These are phyloP conservation scores for Perodicticus potto DNA, from an alignment of 2,797 vertebrate species.

Conservation along the genomic window DNA sequence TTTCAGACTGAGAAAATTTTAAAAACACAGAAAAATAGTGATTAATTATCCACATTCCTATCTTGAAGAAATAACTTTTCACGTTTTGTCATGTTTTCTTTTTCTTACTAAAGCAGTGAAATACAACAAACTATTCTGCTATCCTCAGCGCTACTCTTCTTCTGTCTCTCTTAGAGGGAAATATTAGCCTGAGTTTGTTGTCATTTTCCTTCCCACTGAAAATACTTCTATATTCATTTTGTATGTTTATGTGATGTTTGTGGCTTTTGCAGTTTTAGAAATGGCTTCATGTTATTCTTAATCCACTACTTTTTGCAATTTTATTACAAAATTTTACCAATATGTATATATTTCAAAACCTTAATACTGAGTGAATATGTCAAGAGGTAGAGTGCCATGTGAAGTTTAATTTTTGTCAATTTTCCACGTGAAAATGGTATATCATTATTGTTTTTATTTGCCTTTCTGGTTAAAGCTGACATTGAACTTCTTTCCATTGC, in stretches of 20 bases:
- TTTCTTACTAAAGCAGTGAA: slow-evolving; percentile 20
- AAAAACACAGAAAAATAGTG: background rate
- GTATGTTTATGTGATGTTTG: background rate
- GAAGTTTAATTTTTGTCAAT: background rate
- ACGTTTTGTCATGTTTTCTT: background rate
- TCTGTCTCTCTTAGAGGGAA: background rate
- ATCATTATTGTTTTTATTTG: background rate
- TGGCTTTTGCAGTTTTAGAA: slow-evolving; percentile 8
- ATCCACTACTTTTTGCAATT: background rate
- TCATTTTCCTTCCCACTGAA: slow-evolving; percentile 22
- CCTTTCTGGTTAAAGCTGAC: background rate
- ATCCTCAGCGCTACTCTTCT: background rate
- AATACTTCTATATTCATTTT: background rate
- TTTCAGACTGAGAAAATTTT: background rate
- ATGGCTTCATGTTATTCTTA: background rate
- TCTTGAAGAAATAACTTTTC: slow-evolving; percentile 25
- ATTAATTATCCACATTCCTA: background rate
- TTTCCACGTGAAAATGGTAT: background rate
- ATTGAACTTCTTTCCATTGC: background rate
- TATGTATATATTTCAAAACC: background rate
- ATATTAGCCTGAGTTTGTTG: background rate
- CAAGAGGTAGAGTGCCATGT: background rate
- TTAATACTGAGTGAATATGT: slow-evolving; percentile 1
- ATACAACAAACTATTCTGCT: background rate
- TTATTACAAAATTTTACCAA: background rate